Evolutionary conservation across 2,888 invertebrate species (phyloP).

Genomic region (Anorthoa munda): DNA sequence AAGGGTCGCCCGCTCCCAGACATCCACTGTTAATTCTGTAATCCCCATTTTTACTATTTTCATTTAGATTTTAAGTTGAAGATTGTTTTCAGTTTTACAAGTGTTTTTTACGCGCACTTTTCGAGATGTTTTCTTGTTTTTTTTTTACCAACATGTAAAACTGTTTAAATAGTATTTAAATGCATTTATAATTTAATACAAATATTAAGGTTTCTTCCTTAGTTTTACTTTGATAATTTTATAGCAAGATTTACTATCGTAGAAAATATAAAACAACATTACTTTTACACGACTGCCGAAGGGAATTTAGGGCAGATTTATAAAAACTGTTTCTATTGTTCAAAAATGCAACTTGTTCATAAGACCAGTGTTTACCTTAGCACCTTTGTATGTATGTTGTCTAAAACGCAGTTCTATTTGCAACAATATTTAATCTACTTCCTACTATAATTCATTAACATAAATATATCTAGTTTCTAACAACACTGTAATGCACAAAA

Average conservation of each 20-base stretch:
- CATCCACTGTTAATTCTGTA: slow-evolving; percentile 45
- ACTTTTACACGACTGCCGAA: too few species aligned
- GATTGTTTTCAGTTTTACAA: slow-evolving; percentile 14
- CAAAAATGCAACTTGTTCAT: not conserved
- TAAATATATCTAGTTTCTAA: not conserved
- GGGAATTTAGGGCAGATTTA: too few species aligned
- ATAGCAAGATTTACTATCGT: too few species aligned
- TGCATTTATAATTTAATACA: slow-evolving; percentile 42
- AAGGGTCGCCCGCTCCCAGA: slow-evolving; percentile 49
- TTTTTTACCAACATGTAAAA: not conserved
- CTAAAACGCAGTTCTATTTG: not conserved
- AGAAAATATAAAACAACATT: too few species aligned
- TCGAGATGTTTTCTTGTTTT: not conserved
- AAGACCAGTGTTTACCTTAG: not conserved
- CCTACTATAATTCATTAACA: not conserved
- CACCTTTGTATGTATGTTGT: too few species aligned
- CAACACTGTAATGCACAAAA: not conserved
- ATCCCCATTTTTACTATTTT: not conserved
- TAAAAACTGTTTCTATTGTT: not conserved
- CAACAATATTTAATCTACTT: not conserved
- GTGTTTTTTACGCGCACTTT: not conserved
- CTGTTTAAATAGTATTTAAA: not conserved
- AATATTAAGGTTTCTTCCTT: not conserved
- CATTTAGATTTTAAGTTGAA: not conserved
- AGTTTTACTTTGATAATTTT: slow-evolving; percentile 6